These are phyloP conservation scores for Strigops habroptila DNA, from an alignment of 2,113 vertebrate species.

Conservation along the genomic window DNA sequence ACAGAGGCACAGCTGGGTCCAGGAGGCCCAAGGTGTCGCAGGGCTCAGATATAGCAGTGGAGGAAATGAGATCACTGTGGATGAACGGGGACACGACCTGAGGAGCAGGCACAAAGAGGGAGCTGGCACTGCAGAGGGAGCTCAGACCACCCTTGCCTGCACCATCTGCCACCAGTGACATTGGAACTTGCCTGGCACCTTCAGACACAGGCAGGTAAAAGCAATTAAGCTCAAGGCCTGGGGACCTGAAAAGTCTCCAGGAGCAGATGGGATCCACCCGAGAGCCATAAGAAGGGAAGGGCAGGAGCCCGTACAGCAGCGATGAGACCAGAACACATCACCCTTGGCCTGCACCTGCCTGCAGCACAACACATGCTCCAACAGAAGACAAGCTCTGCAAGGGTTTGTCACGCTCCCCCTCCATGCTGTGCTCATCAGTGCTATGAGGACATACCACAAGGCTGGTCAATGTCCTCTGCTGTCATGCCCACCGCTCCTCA, in stretches of 20 bases:
- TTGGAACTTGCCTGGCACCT: not conserved
- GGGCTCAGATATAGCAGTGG: not conserved
- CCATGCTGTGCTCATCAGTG: rapidly evolving
- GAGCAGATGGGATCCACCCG: conserved; percentile 14
- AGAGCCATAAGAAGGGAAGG: not conserved
- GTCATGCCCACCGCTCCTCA: not conserved
- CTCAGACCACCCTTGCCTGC: not conserved
- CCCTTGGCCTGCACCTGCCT: not conserved
- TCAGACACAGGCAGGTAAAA: not conserved
- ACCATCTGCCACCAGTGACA: not conserved
- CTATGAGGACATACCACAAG: not conserved
- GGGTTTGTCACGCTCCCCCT: not conserved
- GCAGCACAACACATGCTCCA: not conserved
- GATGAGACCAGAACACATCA: not conserved
- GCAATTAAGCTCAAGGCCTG: not conserved
- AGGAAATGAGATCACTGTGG: not conserved
- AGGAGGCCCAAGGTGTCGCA: not conserved
- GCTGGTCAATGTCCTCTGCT: not conserved
- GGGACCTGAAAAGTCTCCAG: not conserved
- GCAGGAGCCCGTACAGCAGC: not conserved
- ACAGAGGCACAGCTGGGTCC: not conserved
- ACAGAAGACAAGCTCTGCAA: not conserved
- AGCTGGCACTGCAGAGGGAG: not conserved
- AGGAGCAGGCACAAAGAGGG: not conserved
- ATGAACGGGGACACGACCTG: not conserved